Conservation (phyloP, 2,797 vertebrate species). For the Carapus acus region DNA sequence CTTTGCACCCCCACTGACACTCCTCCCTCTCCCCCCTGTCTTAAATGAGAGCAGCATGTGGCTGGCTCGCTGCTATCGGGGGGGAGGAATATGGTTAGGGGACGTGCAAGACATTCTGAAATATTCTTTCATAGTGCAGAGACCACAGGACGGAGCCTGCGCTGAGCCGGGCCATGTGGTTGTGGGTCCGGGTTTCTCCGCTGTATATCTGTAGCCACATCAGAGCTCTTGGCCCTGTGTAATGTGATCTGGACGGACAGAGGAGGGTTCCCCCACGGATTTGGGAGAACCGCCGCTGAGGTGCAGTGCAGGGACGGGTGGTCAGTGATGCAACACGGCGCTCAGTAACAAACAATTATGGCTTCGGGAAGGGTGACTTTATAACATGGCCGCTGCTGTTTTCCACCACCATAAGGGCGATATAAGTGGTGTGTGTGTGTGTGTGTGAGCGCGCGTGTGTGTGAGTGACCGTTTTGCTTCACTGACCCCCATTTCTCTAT, state of each 20-base stretch:
- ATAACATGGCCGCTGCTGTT: conserved; percentile 10
- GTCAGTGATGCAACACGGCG: conserved; percentile 59
- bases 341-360: conserved; percentile 48
- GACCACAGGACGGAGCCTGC: conserved; percentile 62
- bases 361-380: conserved; percentile 29
- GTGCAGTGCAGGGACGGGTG: conserved; percentile 44
- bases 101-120: conserved; percentile 60
- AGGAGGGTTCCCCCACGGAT: conserved; percentile 57
- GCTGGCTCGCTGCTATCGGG: conserved; percentile 3
- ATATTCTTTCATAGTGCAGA: conserved; percentile 61
- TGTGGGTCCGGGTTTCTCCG: conserved; percentile 57
- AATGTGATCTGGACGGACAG: conserved; percentile 61
- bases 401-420: conserved; percentile 23
- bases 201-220: conserved; percentile 69
- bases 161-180: conserved; percentile 56
- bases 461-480: conserved; percentile 9
- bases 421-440: too few species aligned
- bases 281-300: conserved; percentile 49
- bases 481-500: neutral
- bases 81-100: conserved; percentile 41
- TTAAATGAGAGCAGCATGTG: conserved; percentile 61
- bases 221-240: conserved; percentile 61
- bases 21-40: neutral
- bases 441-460: too few species aligned
- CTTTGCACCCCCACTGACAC: neutral